These are phyloP conservation scores for Sipha flava DNA, from an alignment of 1,140 invertebrate genomes.

Conservation along the genomic window DNA sequence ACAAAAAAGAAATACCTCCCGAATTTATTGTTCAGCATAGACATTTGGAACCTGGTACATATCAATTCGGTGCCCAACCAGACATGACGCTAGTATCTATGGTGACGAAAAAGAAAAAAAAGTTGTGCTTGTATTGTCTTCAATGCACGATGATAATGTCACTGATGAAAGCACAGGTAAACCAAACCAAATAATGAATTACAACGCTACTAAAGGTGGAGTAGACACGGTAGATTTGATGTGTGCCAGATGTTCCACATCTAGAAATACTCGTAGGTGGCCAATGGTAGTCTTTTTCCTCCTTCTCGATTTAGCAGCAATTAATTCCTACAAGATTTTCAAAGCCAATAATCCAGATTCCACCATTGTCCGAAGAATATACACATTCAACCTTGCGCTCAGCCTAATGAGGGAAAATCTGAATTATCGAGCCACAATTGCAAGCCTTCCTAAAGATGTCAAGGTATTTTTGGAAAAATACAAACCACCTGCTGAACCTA, in stretches of 20 bases:
- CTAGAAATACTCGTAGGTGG: not conserved
- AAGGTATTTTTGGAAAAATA: too few relatives aligned
- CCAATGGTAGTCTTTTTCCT: not conserved
- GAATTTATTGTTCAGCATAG: not conserved
- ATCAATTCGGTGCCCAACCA: not conserved
- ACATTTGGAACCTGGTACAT: not conserved
- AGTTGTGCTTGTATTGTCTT: not conserved
- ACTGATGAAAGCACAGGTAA: not conserved
- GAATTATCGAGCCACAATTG: too few relatives aligned
- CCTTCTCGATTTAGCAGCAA: not conserved
- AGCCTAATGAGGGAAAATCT: too few relatives aligned
- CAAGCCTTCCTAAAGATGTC: too few relatives aligned
- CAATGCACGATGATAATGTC: not conserved
- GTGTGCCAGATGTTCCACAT: not conserved
- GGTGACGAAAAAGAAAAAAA: conserved; percentile 7
- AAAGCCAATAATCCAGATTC: not conserved
- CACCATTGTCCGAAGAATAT: too few relatives aligned
- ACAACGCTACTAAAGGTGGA: not conserved
- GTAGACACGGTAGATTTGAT: not conserved
- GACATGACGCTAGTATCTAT: not conserved
- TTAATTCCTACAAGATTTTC: not conserved
- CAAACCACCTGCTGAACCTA: too few relatives aligned
- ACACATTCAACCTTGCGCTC: too few relatives aligned
- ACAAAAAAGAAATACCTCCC: not conserved
- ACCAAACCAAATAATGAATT: not conserved